These are phyloP conservation scores for Hoplias malabaricus DNA, from an alignment of 2,113 vertebrate species.

Conservation along the genomic window DNA sequence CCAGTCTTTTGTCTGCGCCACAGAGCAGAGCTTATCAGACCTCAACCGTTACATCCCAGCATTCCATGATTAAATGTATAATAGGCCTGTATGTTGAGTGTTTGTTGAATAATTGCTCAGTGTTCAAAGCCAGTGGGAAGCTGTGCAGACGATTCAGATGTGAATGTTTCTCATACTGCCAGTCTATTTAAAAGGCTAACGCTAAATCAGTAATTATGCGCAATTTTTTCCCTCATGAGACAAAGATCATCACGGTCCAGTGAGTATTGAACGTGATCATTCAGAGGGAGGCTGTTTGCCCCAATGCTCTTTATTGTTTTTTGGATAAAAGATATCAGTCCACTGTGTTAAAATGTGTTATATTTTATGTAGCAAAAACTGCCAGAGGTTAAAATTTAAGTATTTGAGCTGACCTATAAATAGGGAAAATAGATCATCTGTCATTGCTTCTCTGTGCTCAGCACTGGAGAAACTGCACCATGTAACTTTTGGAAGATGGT, in stretches of 20 bases:
- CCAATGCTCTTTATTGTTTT: conserved; percentile 37
- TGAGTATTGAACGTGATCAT: conserved; percentile 56
- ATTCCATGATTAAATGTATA: not conserved
- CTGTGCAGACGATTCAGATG: conserved; percentile 32
- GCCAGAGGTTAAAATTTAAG: no score
- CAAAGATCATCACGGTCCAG: conserved; percentile 52
- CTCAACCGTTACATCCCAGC: conserved; percentile 13
- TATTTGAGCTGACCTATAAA: no score
- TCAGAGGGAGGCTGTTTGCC: conserved; percentile 31
- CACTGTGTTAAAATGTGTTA: no score
- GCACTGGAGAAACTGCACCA: no score
- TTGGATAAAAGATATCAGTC: no score
- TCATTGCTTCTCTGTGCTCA: no score
- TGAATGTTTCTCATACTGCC: conserved; percentile 24
- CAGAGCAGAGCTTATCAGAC: not conserved
- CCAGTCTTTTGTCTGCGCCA: not conserved
- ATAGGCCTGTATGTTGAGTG: conserved; percentile 31
- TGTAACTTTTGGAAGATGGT: no score
- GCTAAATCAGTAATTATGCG: conserved; percentile 41
- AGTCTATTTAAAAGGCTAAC: conserved; percentile 52
- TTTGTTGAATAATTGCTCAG: conserved; percentile 65
- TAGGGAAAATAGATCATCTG: no score
- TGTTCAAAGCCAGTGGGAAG: conserved; percentile 60
- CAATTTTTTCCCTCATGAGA: conserved; percentile 37
- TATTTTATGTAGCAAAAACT: no score